Conservation (phyloP, 2,113 vertebrate species). For the Merops nubicus region DNA sequence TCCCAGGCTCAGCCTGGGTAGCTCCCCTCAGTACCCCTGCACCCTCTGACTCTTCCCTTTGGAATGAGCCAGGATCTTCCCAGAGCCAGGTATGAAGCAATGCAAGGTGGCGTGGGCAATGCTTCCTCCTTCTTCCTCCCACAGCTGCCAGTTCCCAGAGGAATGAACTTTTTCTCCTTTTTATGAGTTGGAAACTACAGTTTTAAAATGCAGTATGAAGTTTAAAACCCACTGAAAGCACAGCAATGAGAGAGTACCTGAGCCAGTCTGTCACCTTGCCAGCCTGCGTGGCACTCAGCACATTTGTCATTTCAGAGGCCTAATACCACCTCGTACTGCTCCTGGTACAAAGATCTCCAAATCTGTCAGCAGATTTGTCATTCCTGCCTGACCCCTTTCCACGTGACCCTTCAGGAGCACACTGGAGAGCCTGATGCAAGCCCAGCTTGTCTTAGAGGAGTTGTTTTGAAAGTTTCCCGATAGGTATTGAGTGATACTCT, state of each 20-base stretch:
- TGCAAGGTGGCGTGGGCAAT: neutral
- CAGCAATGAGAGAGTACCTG: neutral
- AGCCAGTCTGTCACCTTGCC: neutral
- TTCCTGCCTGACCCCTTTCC: neutral
- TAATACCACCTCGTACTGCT: neutral
- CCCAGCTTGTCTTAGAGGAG: neutral
- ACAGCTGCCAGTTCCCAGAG: neutral
- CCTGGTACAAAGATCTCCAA: neutral
- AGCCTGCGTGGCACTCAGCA: neutral
- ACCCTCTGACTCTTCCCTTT: neutral
- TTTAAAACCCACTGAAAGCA: neutral
- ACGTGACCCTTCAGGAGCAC: neutral
- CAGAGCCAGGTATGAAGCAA: slow-evolving; percentile 22
- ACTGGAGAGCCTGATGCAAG: neutral
- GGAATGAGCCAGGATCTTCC: slow-evolving; percentile 28
- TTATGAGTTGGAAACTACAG: neutral
- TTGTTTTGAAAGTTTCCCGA: neutral
- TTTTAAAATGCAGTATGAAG: neutral
- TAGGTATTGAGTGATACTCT: neutral
- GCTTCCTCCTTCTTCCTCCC: neutral
- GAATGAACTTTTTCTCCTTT: neutral
- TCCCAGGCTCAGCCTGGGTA: neutral
- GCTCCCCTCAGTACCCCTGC: neutral
- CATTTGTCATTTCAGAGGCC: neutral
- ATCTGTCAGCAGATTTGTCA: neutral